Evolutionary conservation across 2,797 vertebrate species (phyloP).

Genomic region (Percopsis omiscomaycus): DNA sequence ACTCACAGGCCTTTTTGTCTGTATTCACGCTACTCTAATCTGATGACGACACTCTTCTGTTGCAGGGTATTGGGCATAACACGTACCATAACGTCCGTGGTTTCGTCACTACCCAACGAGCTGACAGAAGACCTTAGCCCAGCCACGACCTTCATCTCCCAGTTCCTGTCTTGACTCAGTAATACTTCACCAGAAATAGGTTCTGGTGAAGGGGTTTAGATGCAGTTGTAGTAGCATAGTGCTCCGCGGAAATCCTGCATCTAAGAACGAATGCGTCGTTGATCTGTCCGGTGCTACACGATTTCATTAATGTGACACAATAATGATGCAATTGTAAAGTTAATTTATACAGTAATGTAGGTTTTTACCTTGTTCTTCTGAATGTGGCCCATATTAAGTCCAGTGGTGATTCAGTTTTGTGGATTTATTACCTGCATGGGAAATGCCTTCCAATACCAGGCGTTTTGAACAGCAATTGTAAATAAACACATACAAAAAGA

Average conservation of each 20-base stretch:
- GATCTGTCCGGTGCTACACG: slow-evolving; percentile 60
- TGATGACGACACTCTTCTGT: slow-evolving; percentile 16
- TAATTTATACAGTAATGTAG: slow-evolving; percentile 25
- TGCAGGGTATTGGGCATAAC: slow-evolving; percentile 79
- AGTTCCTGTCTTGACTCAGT: slow-evolving; percentile 62
- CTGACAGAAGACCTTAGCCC: slow-evolving; percentile 77
- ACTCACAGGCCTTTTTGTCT: neutral
- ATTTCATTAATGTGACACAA: slow-evolving; percentile 18
- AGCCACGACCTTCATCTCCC: slow-evolving; percentile 73
- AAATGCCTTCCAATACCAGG: slow-evolving; percentile 17
- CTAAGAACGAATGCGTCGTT: slow-evolving; percentile 28
- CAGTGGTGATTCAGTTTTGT: slow-evolving; percentile 30
- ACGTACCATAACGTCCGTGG: slow-evolving; percentile 68
- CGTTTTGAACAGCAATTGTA: neutral
- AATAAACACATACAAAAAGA: neutral
- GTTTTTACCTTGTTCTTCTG: slow-evolving; percentile 38
- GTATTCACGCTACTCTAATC: neutral
- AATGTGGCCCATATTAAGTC: slow-evolving; percentile 26
- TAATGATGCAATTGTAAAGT: slow-evolving; percentile 17
- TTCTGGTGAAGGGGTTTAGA: neutral
- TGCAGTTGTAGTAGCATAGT: neutral
- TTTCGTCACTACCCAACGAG: slow-evolving; percentile 76
- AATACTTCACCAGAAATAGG: neutral
- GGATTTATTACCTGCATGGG: slow-evolving; percentile 37
- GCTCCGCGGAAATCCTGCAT: slow-evolving; percentile 15